Base-by-base conservation (phyloP, 2,888 invertebrate genomes). In the Endomychus coccineus region DNA sequence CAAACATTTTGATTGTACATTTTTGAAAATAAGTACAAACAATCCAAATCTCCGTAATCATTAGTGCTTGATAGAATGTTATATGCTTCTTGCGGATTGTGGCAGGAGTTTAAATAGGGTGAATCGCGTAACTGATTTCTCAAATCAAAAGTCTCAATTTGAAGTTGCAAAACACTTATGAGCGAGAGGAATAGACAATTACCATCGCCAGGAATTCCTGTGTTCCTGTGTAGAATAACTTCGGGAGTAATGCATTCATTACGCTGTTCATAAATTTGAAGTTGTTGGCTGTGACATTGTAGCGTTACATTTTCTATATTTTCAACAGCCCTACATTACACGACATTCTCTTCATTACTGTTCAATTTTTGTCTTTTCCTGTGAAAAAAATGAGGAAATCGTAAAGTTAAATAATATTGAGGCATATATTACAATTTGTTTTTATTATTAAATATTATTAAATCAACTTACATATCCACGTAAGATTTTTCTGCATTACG, bases 1-100 rank as follows among this genome's bases (percentile, higher is more conserved):
- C 55, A 57, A 54, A 58, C 31, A 52, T 58, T 56, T 57, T 56
- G 53, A 55, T 50, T 51, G 53, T 55, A 55, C 15, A 47, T 51
- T 53, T 55, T 58, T 46, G 56, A 28, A 28, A 56, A 55, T 25
- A 25, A 25, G 25, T 25, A 25, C 12, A 25, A 25, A 25, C 25
- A 25, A 25, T 25, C 25, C 25, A 25, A 5, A 25, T 25, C 25
- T 25, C 25, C 25, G 25, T 25, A 25, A 25, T 25, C 25, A 25
- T 10, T 39, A 57, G 50, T 52, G 25, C 25, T 25, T 25, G 25
- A 25, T 25, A 25, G 10, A 25, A 25, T 25, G 25, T 25, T 25
- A 25, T 25, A 25, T 48, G 51, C 52, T 53, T 54, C 51, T 42
- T 55, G 49, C 33, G 55, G 55, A 54, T 54, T 55, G 46, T 54